phyloP scores from a whole-genome alignment of 2,888 invertebrate genomes.

The Thysanoteuthis rhombus region DNA sequence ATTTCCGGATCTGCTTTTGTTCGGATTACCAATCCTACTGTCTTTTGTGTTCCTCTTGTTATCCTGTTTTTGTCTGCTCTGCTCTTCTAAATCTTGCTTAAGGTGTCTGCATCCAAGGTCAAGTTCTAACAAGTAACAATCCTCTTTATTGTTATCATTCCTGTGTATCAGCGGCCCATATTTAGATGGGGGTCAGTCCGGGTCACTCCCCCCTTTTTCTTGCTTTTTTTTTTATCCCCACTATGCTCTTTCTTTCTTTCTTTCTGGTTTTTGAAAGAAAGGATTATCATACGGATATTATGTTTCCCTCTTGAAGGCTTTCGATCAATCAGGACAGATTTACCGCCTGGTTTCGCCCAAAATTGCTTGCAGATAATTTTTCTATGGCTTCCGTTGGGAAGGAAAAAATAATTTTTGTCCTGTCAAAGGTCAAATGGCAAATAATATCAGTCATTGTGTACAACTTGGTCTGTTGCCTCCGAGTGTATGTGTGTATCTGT shows the following conservation, averaged over 20 bases:
- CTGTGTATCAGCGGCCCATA: no score
- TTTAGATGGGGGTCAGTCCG: no score
- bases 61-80: no score
- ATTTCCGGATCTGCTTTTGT: neutral
- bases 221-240: neutral
- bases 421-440: slow-evolving; percentile 12
- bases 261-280: neutral
- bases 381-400: neutral
- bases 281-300: neutral
- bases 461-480: neutral
- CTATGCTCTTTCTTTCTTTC: neutral
- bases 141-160: no score
- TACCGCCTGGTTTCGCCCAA: neutral
- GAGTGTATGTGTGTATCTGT: neutral
- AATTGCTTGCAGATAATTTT: slow-evolving; percentile 1
- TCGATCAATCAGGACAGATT: neutral
- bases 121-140: no score
- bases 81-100: no score
- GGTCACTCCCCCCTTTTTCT: neutral
- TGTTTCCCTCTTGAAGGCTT: neutral
- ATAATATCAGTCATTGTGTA: neutral
- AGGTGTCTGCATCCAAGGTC: no score
- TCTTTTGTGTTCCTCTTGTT: no score
- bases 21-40: neutral
- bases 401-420: neutral